phyloP scores from a whole-genome alignment of 2,113 vertebrate genomes.

The Callipepla californica region DNA sequence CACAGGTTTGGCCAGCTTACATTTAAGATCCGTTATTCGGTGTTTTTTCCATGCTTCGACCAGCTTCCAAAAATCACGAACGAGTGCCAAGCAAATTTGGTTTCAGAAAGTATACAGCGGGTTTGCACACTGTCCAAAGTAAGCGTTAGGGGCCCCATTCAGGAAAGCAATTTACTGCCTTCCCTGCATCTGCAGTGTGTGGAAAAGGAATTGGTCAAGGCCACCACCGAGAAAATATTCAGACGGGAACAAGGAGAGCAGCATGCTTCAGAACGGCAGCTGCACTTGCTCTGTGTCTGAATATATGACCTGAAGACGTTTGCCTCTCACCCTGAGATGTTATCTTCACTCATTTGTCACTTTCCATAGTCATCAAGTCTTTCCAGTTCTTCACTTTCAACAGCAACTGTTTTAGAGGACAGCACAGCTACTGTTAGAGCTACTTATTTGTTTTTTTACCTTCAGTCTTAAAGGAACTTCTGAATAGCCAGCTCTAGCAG shows the following conservation, averaged over 20 bases:
- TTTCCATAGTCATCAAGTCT: background rate
- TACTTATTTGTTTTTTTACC: background rate
- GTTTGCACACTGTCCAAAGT: background rate
- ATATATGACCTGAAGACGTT: background rate
- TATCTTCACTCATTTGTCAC: background rate
- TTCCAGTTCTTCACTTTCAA: background rate
- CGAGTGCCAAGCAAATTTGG: constrained; percentile 17
- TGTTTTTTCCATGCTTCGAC: background rate
- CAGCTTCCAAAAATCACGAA: constrained; percentile 33
- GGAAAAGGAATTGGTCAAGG: background rate
- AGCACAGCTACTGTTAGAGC: background rate
- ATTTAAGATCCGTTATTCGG: background rate
- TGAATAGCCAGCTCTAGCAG: background rate
- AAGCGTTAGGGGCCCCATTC: background rate
- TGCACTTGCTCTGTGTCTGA: background rate
- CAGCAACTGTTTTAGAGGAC: background rate
- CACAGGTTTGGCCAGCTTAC: background rate
- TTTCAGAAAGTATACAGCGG: background rate
- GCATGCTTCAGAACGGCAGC: background rate
- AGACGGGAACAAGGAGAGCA: background rate
- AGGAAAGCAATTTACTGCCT: constrained; percentile 24
- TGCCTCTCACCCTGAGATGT: background rate
- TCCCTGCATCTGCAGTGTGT: background rate
- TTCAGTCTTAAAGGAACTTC: background rate
- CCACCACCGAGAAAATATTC: background rate